Evolutionary conservation across 1,140 invertebrate genomes (phyloP).

Genomic region (Zaprionus inermis): DNA sequence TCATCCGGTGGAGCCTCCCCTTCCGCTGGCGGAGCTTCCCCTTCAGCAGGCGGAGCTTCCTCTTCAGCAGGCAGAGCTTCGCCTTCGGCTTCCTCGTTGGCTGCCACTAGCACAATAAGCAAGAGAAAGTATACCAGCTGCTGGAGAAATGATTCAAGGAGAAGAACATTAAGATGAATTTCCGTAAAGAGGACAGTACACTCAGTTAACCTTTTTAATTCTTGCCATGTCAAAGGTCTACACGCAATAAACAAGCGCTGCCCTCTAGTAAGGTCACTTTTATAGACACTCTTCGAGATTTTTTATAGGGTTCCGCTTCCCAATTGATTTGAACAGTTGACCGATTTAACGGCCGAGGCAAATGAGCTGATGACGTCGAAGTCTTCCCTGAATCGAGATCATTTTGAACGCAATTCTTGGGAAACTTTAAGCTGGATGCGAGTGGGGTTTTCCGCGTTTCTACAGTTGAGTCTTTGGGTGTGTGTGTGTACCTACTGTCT

Average conservation of each 20-base stretch:
- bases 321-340: constrained; percentile 49
- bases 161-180: not conserved
- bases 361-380: constrained; percentile 22
- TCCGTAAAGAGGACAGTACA: not conserved
- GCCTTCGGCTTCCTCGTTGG: not conserved
- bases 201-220: constrained; percentile 17
- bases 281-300: constrained; percentile 18
- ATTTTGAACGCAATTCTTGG: constrained; percentile 26
- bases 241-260: not conserved
- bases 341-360: constrained; percentile 33
- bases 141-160: not conserved
- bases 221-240: constrained; percentile 14
- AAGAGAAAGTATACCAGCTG: not conserved
- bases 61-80: not conserved
- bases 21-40: not conserved
- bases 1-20: not conserved
- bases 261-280: constrained; percentile 8
- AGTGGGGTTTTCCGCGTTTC: constrained; percentile 3
- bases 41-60: not conserved
- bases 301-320: not conserved
- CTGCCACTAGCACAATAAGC: not conserved
- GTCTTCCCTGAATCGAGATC: not conserved
- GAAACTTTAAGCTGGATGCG: constrained; percentile 3
- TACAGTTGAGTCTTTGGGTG: not conserved
- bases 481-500: not conserved